Percentiles rank a stretch among this genome's conserved stretches.
These are phyloP conservation scores for Crotalus helleri DNA, from an alignment of 2,113 vertebrate species.

Conservation along the genomic window DNA sequence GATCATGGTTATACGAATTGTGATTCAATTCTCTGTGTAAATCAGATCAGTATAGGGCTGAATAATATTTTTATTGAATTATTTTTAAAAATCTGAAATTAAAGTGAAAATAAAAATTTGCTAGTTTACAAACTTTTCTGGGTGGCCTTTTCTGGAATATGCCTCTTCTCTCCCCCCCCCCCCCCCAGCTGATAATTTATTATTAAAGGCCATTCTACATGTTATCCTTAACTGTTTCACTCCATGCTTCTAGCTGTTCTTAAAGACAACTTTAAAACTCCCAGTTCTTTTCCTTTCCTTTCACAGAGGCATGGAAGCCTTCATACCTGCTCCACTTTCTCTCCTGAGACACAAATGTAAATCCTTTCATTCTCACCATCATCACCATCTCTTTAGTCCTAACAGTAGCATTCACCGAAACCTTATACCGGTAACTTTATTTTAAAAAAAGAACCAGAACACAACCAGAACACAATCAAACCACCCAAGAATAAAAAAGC, in stretches of 20 bases:
- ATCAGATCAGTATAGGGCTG: background rate
- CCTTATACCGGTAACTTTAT: background rate
- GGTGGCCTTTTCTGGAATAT: background rate
- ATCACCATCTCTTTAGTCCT: background rate
- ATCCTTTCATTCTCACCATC: background rate
- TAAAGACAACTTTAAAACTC: background rate
- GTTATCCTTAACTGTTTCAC: background rate
- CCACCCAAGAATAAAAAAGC: background rate
- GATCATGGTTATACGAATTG: background rate
- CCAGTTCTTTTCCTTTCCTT: background rate
- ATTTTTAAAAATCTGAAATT: background rate
- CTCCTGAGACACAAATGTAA: background rate
- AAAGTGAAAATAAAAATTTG: background rate
- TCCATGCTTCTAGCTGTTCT: background rate
- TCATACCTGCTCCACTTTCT: background rate
- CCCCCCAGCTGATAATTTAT: background rate
- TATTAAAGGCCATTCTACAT: background rate
- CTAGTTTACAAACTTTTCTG: background rate
- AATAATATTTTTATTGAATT: background rate
- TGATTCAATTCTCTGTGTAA: background rate
- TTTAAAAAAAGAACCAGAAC: background rate
- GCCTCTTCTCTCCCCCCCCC: too few relatives aligned
- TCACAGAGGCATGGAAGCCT: background rate
- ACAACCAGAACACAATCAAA: background rate
- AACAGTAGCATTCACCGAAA: background rate